These are phyloP conservation scores for Tor tambroides DNA, from an alignment of 2,113 vertebrate genomes.

Conservation along the genomic window DNA sequence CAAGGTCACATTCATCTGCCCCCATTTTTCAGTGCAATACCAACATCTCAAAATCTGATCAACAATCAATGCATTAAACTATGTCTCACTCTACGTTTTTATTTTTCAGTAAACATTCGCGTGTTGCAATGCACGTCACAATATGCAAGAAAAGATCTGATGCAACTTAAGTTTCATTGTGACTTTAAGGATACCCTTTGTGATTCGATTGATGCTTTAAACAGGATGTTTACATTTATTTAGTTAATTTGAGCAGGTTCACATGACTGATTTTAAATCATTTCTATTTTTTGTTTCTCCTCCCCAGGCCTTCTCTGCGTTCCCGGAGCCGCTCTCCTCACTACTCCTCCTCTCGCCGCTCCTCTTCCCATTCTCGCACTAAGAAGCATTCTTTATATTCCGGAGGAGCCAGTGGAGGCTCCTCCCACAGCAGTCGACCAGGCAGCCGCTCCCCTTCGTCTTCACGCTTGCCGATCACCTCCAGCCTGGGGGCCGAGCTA, in stretches of 20 bases:
- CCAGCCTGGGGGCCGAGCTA: conserved; percentile 94
- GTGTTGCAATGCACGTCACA: background rate
- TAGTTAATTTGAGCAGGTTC: background rate
- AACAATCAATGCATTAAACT: background rate
- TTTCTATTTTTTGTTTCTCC: conserved; percentile 27
- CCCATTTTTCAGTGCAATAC: background rate
- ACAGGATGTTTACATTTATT: background rate
- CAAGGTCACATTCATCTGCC: background rate
- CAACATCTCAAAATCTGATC: background rate
- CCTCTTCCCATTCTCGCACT: conserved; percentile 88
- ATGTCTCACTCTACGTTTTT: too few species aligned
- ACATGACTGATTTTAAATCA: background rate
- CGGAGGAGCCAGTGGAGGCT: conserved; percentile 59
- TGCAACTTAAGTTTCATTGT: background rate
- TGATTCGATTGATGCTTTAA: too few species aligned
- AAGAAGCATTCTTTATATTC: conserved; percentile 88
- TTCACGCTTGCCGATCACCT: conserved; percentile 86
- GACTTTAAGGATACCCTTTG: too few species aligned
- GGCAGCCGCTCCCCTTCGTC: conserved; percentile 90
- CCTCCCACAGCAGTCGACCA: conserved; percentile 85
- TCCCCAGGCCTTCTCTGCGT: conserved; percentile 85
- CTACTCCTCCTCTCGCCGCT: conserved; percentile 78
- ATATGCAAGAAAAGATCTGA: background rate
- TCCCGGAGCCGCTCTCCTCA: conserved; percentile 91
- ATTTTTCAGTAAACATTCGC: background rate